Conservation (phyloP, 1,140 invertebrate genomes). For the Lepidurus arcticus region DNA sequence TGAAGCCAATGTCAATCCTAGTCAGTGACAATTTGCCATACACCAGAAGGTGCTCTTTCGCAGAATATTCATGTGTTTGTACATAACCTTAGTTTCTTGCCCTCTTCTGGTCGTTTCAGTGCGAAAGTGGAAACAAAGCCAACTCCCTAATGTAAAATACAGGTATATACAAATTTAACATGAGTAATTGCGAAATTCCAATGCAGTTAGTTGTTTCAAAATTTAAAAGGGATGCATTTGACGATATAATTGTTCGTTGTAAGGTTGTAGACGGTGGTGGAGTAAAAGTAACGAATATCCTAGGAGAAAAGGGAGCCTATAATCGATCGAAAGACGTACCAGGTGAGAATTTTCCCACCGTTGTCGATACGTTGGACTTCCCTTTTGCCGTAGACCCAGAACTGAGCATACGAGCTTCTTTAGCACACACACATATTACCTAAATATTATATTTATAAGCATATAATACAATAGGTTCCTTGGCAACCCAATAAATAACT, state of each 20-base stretch:
- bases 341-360: constrained; percentile 21
- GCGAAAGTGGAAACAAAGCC: neutral
- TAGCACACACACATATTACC: neutral
- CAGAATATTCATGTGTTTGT: constrained; percentile 1
- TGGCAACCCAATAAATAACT: too few species aligned
- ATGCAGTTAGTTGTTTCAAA: too few species aligned
- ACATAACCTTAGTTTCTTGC: neutral
- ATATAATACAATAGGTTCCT: too few species aligned
- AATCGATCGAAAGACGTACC: neutral
- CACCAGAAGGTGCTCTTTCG: neutral
- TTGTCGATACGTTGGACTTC: constrained; percentile 10
- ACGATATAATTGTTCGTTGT: neutral
- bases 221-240: too few species aligned
- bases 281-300: neutral
- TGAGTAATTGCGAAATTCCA: too few species aligned
- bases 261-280: neutral
- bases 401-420: neutral
- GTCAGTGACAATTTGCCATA: neutral
- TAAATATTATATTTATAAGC: too few species aligned
- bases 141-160: too few species aligned
- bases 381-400: neutral
- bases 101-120: neutral
- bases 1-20: constrained; percentile 13
- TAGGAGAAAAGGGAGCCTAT: constrained; percentile 6
- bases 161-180: too few species aligned